These are phyloP conservation scores for Bubalus kerabau DNA, from an alignment of 2,113 vertebrate genomes.

Conservation along the genomic window DNA sequence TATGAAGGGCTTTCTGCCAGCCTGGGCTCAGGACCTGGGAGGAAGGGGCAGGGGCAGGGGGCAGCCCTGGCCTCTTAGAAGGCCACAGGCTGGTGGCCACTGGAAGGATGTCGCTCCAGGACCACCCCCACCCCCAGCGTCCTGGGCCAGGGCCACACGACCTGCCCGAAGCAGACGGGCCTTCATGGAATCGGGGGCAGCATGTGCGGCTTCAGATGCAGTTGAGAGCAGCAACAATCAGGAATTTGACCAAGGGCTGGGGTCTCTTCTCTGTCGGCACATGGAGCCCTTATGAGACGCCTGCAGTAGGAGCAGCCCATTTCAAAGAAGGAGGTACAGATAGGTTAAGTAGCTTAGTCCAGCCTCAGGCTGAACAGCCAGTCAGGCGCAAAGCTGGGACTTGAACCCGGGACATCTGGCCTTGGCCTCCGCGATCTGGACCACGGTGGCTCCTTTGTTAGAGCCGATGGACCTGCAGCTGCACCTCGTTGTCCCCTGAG, in stretches of 20 bases:
- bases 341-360: not conserved
- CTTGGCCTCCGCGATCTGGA: not conserved
- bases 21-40: not conserved
- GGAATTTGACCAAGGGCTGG: accelerated
- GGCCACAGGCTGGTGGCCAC: not conserved
- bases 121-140: not conserved
- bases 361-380: not conserved
- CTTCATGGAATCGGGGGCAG: not conserved
- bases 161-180: not conserved
- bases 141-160: not conserved
- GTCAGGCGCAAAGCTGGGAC: not conserved
- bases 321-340: not conserved
- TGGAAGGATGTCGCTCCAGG: not conserved
- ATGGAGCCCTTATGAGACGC: accelerated
- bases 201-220: accelerated
- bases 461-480: accelerated
- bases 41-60: not conserved
- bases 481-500: accelerated
- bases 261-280: not conserved
- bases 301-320: accelerated
- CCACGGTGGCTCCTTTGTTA: accelerated
- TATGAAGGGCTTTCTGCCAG: not conserved
- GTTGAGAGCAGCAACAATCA: accelerated
- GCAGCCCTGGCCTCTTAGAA: not conserved
- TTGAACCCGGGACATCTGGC: too few species aligned